Evolutionary conservation across 23 tunicate genomes (phyloP).

Genomic region (Ascidia mentula): DNA sequence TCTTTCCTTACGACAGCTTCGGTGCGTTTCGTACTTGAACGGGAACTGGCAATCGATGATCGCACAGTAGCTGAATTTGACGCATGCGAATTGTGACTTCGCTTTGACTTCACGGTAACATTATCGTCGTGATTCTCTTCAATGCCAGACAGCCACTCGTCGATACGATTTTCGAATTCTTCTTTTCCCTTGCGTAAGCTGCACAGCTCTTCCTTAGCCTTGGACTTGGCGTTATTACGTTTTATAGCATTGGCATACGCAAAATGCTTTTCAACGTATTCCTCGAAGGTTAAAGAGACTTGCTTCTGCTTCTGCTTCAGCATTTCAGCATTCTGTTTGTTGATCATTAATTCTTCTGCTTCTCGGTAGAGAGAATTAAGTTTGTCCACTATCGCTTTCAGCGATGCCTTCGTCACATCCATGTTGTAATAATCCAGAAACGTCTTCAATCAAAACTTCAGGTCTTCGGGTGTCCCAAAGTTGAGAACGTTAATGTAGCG

Average conservation of each 20-base stretch:
- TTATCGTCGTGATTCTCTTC: background rate
- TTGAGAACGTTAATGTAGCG: background rate
- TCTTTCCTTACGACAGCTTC: background rate
- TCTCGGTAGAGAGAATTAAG: background rate
- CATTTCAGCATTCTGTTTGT: background rate
- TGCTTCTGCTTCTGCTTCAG: background rate
- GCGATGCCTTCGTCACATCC: background rate
- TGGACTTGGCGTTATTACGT: background rate
- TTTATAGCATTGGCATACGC: background rate
- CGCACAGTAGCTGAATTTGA: background rate
- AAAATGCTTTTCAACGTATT: background rate
- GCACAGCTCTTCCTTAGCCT: background rate
- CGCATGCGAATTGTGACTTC: background rate
- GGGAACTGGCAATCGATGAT: background rate
- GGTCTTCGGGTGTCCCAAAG: background rate
- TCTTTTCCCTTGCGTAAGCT: background rate
- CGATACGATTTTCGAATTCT: conserved; percentile 1
- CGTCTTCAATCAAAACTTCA: background rate
- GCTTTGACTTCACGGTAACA: background rate
- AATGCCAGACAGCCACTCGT: background rate
- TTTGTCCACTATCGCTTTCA: too few relatives aligned
- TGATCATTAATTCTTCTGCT: background rate
- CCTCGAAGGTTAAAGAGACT: background rate
- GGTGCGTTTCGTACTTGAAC: background rate
- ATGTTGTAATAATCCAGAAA: background rate